Percentiles rank a stretch among this genome's conserved stretches.
Evolutionary conservation across 35 echinoderm and acorn worm species (phyloP).

Genomic region (Heliocidaris tuberculata): DNA sequence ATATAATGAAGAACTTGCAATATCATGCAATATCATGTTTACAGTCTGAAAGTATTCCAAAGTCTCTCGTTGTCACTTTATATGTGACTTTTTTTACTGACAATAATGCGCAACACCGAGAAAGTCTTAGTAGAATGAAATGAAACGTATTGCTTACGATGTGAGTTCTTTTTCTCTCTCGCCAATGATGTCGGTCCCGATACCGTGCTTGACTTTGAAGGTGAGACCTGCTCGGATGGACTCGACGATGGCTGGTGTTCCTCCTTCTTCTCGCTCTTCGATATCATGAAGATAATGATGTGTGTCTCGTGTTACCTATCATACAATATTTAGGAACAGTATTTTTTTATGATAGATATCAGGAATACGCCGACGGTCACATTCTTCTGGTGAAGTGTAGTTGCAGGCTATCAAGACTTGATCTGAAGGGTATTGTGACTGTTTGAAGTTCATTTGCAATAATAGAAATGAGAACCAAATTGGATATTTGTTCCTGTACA

Average conservation of each 20-base stretch:
- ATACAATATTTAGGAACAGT: background rate
- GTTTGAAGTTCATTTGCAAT: no score
- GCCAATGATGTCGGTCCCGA: conserved; percentile 50
- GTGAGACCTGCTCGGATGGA: conserved; percentile 74
- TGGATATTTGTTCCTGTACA: no score
- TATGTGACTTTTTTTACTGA: no score
- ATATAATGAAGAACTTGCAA: no score
- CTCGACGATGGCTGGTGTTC: conserved; percentile 84
- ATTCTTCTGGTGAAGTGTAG: background rate
- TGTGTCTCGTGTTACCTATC: conserved; percentile 73
- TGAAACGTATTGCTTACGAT: background rate
- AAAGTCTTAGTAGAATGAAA: background rate
- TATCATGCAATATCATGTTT: no score
- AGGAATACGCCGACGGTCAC: background rate
- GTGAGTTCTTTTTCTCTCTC: conserved; percentile 40
- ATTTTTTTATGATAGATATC: background rate
- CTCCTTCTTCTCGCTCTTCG: conserved; percentile 80
- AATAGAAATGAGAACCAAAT: no score
- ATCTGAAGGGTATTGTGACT: no score
- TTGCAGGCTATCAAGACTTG: background rate
- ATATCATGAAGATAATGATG: conserved; percentile 70
- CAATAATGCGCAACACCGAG: no score
- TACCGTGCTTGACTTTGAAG: conserved; percentile 74
- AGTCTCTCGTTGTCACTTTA: no score
- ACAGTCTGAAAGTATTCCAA: no score